These are phyloP conservation scores for Odontothrips loti DNA, from an alignment of 2,888 invertebrate genomes.

Conservation along the genomic window DNA sequence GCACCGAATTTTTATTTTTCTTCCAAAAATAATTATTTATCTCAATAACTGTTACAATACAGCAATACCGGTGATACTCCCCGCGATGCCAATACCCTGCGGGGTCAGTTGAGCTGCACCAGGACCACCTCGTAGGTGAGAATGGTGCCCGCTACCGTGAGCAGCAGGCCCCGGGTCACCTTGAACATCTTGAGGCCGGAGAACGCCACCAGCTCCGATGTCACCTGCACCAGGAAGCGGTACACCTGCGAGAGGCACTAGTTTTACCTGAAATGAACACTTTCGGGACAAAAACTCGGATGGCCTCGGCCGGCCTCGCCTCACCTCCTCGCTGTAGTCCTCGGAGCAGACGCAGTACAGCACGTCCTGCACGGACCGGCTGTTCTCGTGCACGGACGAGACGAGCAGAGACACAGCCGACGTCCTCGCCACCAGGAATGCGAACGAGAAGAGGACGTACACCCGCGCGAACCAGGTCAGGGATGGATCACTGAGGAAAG, in stretches of 20 bases:
- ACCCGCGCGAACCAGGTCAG: conserved; percentile 47
- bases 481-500: not conserved
- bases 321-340: conserved; percentile 56
- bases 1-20: not conserved
- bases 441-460: conserved; percentile 62
- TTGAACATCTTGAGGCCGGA: conserved; percentile 11
- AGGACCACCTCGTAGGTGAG: conserved; percentile 57
- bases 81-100: not conserved
- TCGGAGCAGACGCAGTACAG: conserved; percentile 58
- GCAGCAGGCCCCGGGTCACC: conserved; percentile 7
- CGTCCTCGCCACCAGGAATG: conserved; percentile 57
- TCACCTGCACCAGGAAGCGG: not conserved
- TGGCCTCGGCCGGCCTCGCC: not conserved
- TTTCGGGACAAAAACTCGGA: no score
- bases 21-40: not conserved
- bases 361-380: conserved; percentile 52
- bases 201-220: not conserved
- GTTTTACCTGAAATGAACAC: no score
- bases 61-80: not conserved
- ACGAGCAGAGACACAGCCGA: conserved; percentile 59
- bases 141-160: conserved; percentile 54
- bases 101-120: conserved; percentile 49
- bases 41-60: not conserved
- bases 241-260: not conserved
- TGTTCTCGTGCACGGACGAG: conserved; percentile 55